Evolutionary conservation across 2,888 invertebrate genomes (phyloP), one percentile per base, ranked within the genome.

Genomic region (Rhimphoctona megacephalus): DNA sequence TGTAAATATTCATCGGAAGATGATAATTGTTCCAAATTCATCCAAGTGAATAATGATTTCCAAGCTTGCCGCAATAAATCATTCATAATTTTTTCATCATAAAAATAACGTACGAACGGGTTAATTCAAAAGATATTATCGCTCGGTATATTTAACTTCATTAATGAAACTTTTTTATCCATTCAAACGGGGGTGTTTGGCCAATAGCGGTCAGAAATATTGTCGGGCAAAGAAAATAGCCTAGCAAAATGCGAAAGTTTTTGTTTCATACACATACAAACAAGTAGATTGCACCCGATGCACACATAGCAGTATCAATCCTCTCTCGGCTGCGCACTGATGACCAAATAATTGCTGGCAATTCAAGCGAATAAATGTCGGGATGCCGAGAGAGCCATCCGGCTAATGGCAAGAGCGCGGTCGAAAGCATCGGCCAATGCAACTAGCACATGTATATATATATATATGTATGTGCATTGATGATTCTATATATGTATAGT

Each of bases 321-420:
- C 82, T 77, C 81, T 70, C 69, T 72, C 36, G 66, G 43, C 49
- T 73, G 78, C 70, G 73, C 73, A 73, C 81, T 91, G 90, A 92
- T 91, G 89, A 88, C 77, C 84, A 89, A 91, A 91, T 92, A 91
- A 92, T 91, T 90, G 89, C 87, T 82, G 85, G 87, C 73, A 57
- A 88, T 85, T 89, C 86, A 86, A 90, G 89, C 87, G 89, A 88
- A 88, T 90, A 88, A 90, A 87, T 84, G 89, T 88, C 85, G 88
- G 87, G 84, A 78, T 83, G 87, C 81, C 73, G 73, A 77, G 66
- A 73, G 81, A 81, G 86, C 73, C 69, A 86, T 82, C 70, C 85
- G 81, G 73, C 86, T 86, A 88, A 85, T 88, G 78, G 77, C 67
- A 43, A 69, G 81, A 81, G 83, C 61, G 80, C 54, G 70, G 80